These are phyloP conservation scores for Stegophylla sp. DNA, from an alignment of 2,888 invertebrate species.

Conservation along the genomic window DNA sequence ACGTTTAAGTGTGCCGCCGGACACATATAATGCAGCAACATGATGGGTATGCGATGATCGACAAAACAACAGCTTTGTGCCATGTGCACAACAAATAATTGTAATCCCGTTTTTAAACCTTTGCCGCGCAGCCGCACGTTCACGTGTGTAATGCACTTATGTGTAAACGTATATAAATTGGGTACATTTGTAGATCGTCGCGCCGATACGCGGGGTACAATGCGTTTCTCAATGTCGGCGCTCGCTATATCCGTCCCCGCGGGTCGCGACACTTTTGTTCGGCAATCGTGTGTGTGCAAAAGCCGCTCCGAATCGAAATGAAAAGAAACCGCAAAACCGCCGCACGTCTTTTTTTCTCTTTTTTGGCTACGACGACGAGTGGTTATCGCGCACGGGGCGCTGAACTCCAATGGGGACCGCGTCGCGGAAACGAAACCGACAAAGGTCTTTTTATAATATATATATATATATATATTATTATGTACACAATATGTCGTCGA, in stretches of 20 bases:
- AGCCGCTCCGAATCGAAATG: neutral
- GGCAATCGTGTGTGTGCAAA: conserved; percentile 7
- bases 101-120: neutral
- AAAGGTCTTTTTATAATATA: neutral
- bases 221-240: conserved; percentile 30
- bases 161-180: too few relatives aligned
- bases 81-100: conserved; percentile 3
- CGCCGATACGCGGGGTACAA: neutral
- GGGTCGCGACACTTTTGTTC: conserved; percentile 27
- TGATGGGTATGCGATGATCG: neutral
- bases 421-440: conserved; percentile 22
- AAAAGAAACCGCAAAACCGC: neutral
- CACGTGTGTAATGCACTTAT: too few relatives aligned
- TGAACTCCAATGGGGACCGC: neutral
- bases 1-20: conserved; percentile 38
- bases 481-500: too few relatives aligned
- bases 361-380: neutral
- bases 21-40: conserved; percentile 4
- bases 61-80: neutral
- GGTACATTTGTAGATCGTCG: neutral
- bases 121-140: neutral
- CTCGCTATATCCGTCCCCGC: neutral
- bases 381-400: conserved; percentile 49
- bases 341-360: neutral
- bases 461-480: neutral